Evolutionary conservation across 1,140 invertebrate genomes (phyloP).

Genomic region (Solenopsis invicta): DNA sequence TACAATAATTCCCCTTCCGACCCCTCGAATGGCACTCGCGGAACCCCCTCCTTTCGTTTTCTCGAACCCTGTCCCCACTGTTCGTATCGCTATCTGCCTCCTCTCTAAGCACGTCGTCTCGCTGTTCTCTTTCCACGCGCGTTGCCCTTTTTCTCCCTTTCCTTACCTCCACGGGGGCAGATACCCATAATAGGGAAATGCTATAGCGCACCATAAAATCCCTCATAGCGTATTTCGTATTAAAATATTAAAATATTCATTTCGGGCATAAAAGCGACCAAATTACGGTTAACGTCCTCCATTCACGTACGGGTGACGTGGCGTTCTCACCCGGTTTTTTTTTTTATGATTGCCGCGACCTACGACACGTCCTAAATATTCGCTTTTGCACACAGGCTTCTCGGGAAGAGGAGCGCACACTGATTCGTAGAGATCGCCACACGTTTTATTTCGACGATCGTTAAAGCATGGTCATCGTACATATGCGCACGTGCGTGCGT

Average conservation of each 20-base stretch:
- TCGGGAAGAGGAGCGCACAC: background rate
- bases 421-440: conserved; percentile 48
- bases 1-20: background rate
- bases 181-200: conserved; percentile 85
- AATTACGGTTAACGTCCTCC: conserved; percentile 83
- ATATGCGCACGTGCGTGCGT: too few relatives aligned
- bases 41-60: conserved; percentile 8
- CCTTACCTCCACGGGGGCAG: conserved; percentile 66
- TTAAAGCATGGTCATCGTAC: conserved; percentile 14
- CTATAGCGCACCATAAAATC: conserved; percentile 89
- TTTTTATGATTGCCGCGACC: conserved; percentile 78
- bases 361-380: conserved; percentile 83
- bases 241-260: conserved; percentile 87
- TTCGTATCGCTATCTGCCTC: conserved; percentile 49
- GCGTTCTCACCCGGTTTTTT: conserved; percentile 39
- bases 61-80: conserved; percentile 50
- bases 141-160: background rate
- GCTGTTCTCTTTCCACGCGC: background rate
- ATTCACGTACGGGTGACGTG: conserved; percentile 77
- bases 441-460: conserved; percentile 51
- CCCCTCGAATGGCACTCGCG: conserved; percentile 6
- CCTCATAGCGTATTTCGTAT: conserved; percentile 87
- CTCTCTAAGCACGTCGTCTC: conserved; percentile 33
- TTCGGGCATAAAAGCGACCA: conserved; percentile 82
- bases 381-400: conserved; percentile 70